These are phyloP conservation scores for Pseudochirops corinnae DNA, from an alignment of 2,797 vertebrate genomes.

Conservation along the genomic window DNA sequence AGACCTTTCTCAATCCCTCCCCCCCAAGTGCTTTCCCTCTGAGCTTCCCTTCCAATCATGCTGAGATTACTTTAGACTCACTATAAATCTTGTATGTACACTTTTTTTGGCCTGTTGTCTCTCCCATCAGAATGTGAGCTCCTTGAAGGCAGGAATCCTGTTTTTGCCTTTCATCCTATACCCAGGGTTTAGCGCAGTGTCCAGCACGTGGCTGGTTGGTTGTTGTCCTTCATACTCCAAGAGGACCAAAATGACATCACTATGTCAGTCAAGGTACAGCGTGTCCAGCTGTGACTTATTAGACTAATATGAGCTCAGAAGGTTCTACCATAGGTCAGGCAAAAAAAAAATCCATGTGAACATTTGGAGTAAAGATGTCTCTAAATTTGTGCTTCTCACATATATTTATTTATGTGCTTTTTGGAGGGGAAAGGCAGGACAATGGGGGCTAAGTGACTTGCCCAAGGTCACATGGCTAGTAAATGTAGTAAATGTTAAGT, in stretches of 20 bases:
- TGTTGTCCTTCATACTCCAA: not conserved
- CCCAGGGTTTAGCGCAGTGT: not conserved
- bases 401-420: no score
- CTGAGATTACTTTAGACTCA: not conserved
- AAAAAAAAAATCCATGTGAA: not conserved
- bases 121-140: not conserved
- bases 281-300: not conserved
- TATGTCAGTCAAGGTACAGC: not conserved
- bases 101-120: not conserved
- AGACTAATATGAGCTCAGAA: not conserved
- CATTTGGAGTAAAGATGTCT: not conserved
- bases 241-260: not conserved
- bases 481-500: no score
- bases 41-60: not conserved
- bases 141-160: not conserved
- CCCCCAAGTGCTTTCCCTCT: not conserved
- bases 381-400: not conserved
- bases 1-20: not conserved
- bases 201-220: not conserved
- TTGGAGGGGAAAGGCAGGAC: no score
- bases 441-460: no score
- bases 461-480: no score
- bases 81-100: not conserved
- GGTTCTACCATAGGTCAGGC: not conserved
- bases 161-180: not conserved